These are phyloP conservation scores for Acanthis flammea DNA, from an alignment of 2,797 vertebrate species.

Conservation along the genomic window DNA sequence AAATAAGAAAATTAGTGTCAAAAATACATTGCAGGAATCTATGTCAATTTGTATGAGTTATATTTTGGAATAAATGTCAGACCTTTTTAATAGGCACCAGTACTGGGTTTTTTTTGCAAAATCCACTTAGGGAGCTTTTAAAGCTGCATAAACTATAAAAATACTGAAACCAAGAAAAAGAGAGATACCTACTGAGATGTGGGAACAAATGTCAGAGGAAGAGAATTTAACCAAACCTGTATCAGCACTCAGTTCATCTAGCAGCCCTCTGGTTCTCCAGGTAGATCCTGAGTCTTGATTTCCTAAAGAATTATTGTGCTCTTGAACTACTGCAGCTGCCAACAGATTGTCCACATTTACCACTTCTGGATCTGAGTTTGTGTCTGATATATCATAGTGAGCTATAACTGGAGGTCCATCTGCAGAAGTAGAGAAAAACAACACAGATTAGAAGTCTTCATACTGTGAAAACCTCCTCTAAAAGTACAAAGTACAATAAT, in stretches of 20 bases:
- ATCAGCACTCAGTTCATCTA: slow-evolving; percentile 78
- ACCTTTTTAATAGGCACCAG: background rate
- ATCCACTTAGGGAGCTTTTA: background rate
- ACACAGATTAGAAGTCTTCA: slow-evolving; percentile 35
- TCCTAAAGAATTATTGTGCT: slow-evolving; percentile 85
- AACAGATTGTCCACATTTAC: slow-evolving; percentile 89
- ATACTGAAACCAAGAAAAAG: background rate
- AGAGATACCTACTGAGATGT: background rate
- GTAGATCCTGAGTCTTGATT: slow-evolving; percentile 83
- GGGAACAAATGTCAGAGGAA: background rate
- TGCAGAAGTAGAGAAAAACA: slow-evolving; percentile 79
- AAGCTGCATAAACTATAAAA: background rate
- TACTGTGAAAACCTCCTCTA: slow-evolving; percentile 19
- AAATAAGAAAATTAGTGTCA: background rate
- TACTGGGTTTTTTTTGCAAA: background rate
- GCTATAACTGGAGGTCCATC: slow-evolving; percentile 92
- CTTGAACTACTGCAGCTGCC: slow-evolving; percentile 89
- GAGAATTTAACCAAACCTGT: slow-evolving; percentile 81
- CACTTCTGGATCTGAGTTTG: slow-evolving; percentile 93
- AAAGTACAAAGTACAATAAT: background rate
- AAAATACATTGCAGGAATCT: background rate
- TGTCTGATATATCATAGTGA: slow-evolving; percentile 96
- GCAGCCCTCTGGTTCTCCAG: slow-evolving; percentile 83
- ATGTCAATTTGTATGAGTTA: background rate
- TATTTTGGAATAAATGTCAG: background rate